Evolutionary conservation across 2,888 invertebrate genomes (phyloP).

Genomic region (Taphrorychus bicolor): DNA sequence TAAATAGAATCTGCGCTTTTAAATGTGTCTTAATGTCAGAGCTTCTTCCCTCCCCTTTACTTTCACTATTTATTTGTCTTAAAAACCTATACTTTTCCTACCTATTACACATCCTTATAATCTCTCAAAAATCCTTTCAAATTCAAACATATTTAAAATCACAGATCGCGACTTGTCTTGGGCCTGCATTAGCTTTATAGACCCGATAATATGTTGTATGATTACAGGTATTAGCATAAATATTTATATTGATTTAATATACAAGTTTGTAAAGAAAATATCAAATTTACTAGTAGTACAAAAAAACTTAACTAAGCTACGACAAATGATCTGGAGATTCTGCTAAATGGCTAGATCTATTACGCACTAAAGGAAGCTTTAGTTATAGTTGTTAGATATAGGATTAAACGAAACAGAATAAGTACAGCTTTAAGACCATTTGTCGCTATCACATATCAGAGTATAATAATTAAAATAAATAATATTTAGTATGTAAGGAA

Average conservation of each 20-base stretch:
- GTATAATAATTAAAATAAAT: conserved; percentile 49
- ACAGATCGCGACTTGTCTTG: neutral
- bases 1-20: neutral
- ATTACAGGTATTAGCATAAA: conserved; percentile 27
- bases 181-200: neutral
- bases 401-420: neutral
- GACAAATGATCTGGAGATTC: conserved; percentile 49
- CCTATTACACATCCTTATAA: too few species aligned
- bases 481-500: too few species aligned
- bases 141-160: neutral
- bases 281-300: conserved; percentile 28
- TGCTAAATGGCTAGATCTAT: neutral
- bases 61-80: too few species aligned
- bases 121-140: neutral
- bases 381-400: neutral
- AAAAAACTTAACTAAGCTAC: conserved; percentile 34
- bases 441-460: conserved; percentile 58
- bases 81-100: too few species aligned
- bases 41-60: neutral
- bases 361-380: neutral
- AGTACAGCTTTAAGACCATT: conserved; percentile 44
- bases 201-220: too few species aligned
- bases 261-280: conserved; percentile 45
- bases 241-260: conserved; percentile 38
- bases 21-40: neutral